Conservation (phyloP, 2,113 vertebrate species). For the Sakesphorus luctuosus region DNA sequence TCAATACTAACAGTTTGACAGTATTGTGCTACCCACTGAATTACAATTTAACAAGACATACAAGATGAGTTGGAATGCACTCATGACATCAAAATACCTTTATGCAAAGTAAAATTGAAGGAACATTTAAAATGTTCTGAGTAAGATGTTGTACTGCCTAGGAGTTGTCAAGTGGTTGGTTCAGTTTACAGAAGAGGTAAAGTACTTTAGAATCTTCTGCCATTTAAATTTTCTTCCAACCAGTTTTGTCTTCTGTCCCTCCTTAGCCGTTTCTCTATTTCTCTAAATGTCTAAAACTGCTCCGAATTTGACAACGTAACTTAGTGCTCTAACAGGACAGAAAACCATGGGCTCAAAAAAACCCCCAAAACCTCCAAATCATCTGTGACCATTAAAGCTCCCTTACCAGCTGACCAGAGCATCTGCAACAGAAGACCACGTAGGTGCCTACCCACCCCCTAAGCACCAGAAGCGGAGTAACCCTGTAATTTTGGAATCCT, state of each 20-base stretch:
- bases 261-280: not conserved
- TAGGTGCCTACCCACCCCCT: not conserved
- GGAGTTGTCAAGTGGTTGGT: not conserved
- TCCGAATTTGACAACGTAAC: not conserved
- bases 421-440: not conserved
- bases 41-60: not conserved
- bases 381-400: not conserved
- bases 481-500: not conserved
- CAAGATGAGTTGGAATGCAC: not conserved
- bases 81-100: not conserved
- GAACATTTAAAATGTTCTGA: not conserved
- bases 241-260: not conserved
- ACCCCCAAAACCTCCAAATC: not conserved
- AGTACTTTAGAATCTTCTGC: not conserved
- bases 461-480: fast-evolving
- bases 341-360: not conserved
- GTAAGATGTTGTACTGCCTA: not conserved
- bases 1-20: not conserved
- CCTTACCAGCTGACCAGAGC: not conserved
- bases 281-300: not conserved
- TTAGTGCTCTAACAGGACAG: not conserved
- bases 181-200: not conserved
- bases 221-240: not conserved
- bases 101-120: not conserved
- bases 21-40: not conserved